phyloP scores from a whole-genome alignment of 2,797 vertebrate genomes.

The Schizothorax lantsangensis region DNA sequence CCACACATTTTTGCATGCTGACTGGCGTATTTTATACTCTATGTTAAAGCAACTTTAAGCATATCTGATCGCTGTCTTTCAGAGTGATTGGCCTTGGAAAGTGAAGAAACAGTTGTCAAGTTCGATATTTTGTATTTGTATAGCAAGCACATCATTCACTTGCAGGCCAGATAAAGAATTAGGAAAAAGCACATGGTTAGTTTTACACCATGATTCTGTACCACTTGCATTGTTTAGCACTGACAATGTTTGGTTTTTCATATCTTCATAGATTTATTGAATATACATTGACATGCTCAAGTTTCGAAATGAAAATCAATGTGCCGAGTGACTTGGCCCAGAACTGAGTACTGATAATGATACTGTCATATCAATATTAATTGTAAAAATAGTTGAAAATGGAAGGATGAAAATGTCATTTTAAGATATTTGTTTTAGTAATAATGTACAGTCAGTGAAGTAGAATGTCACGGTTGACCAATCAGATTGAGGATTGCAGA shows the following conservation, averaged over 20 bases:
- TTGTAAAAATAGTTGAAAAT: neutral
- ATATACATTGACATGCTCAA: neutral
- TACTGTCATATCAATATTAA: conserved; percentile 11
- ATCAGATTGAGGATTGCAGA: neutral
- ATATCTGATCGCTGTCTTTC: conserved; percentile 26
- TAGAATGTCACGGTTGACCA: neutral
- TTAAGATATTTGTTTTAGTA: neutral
- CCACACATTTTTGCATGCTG: conserved; percentile 79
- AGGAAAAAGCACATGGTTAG: conserved; percentile 11
- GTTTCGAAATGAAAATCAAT: neutral
- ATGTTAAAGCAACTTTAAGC: conserved; percentile 18
- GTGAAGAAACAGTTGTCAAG: conserved; percentile 9
- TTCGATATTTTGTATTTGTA: conserved; percentile 28
- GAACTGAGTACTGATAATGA: neutral
- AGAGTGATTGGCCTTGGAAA: neutral
- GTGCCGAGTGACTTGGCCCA: neutral
- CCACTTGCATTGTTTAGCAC: neutral
- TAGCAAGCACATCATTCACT: neutral
- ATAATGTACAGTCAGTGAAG: neutral
- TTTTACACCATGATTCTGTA: conserved; percentile 3
- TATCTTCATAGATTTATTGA: neutral
- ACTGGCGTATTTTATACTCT: conserved; percentile 69
- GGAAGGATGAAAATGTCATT: neutral
- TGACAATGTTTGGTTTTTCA: neutral
- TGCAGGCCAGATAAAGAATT: neutral